A percentile compares a stretch with the other conserved stretches of the same genome.
phyloP scores from a whole-genome alignment of 2,113 vertebrate genomes.

The human (Homo sapiens) region GRCh38 chr13:21415501-21416000 shows the following conservation, averaged over 20 bases:
- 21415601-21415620: not conserved
- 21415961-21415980: too few species aligned
- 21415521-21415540: not conserved
- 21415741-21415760: not conserved
- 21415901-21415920: not conserved
- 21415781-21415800: slow-evolving; percentile 11
- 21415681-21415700: not conserved
- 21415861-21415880: not conserved
- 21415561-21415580: not conserved
- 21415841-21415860: not conserved
- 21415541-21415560: not conserved
- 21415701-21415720: not conserved
- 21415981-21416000: too few species aligned
- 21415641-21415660: not conserved
- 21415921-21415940: too few species aligned
- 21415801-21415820: not conserved
- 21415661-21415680: not conserved
- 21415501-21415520: not conserved
- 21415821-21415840: not conserved
- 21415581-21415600: not conserved
- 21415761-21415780: not conserved
- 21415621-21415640: not conserved
- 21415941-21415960: too few species aligned
- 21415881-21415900: not conserved
- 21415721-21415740: not conserved